A percentile compares a stretch with the other conserved stretches of the same genome.
These are phyloP conservation scores for Mylabris phalerata DNA, from an alignment of 1,140 invertebrate species.

Conservation along the genomic window DNA sequence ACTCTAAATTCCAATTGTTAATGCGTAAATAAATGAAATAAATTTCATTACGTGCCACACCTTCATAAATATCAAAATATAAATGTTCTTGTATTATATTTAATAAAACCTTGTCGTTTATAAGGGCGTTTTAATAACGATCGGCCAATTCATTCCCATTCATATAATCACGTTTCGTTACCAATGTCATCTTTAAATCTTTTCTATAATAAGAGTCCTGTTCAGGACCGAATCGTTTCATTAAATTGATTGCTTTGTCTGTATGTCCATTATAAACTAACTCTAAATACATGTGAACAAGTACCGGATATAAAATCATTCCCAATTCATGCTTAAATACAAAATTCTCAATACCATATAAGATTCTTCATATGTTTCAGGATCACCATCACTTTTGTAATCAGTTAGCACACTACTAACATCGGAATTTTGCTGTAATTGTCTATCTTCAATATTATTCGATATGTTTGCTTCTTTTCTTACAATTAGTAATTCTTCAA, in stretches of 20 bases:
- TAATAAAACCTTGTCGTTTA: no score
- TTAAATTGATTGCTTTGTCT: constrained; percentile 68
- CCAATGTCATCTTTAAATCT: no score
- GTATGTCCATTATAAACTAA: constrained; percentile 87
- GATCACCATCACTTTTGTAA: constrained; percentile 88
- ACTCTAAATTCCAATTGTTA: no score
- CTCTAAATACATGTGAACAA: constrained; percentile 95
- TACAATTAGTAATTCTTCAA: constrained; percentile 79
- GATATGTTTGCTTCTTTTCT: constrained; percentile 76
- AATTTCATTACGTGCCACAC: no score
- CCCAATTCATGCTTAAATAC: constrained; percentile 93
- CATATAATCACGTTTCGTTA: no score
- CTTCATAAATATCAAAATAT: no score
- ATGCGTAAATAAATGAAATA: no score
- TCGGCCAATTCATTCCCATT: no score
- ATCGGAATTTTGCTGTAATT: constrained; percentile 60
- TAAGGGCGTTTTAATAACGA: no score
- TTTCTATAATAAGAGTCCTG: constrained; percentile 25
- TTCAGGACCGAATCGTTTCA: constrained; percentile 73
- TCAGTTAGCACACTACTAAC: constrained; percentile 76
- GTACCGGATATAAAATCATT: constrained; percentile 86
- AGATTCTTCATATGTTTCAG: constrained; percentile 79
- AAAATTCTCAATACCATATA: constrained; percentile 85
- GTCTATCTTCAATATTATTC: constrained; percentile 49
- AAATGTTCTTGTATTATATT: no score